Evolutionary conservation across 1,140 invertebrate genomes (phyloP).

Genomic region (Hylaeus volcanicus): DNA sequence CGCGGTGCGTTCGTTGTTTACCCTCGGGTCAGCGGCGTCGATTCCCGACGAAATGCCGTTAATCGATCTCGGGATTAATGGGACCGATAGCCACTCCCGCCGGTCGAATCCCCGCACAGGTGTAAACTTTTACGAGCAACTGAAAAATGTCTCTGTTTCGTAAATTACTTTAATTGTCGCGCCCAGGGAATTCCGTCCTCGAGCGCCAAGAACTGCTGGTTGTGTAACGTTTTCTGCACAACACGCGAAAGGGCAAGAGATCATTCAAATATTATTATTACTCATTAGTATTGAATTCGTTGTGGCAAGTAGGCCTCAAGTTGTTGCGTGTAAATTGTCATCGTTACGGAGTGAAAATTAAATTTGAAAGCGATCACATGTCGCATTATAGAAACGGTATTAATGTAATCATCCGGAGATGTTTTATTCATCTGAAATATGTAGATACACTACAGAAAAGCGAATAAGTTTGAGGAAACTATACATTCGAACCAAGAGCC

Average conservation of each 20-base stretch:
- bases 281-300: background rate
- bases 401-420: too few relatives aligned
- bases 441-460: too few relatives aligned
- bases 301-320: background rate
- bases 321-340: background rate
- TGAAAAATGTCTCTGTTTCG: constrained; percentile 44
- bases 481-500: too few relatives aligned
- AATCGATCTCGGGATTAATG: constrained; percentile 55
- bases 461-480: too few relatives aligned
- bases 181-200: background rate
- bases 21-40: constrained; percentile 42
- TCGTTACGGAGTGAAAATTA: too few relatives aligned
- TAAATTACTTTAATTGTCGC: constrained; percentile 48
- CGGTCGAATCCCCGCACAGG: constrained; percentile 41
- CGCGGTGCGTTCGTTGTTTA: constrained; percentile 52
- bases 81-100: constrained; percentile 9
- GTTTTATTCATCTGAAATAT: too few relatives aligned
- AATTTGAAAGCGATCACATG: too few relatives aligned
- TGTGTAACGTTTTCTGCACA: background rate
- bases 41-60: constrained; percentile 48
- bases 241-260: background rate
- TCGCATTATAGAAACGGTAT: too few relatives aligned
- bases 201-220: background rate
- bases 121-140: constrained; percentile 48
- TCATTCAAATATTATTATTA: too few relatives aligned